A percentile compares a stretch with the other conserved stretches of the same genome.
phyloP scores from a whole-genome alignment of 2,797 vertebrate species.

The Coreius guichenoti region DNA sequence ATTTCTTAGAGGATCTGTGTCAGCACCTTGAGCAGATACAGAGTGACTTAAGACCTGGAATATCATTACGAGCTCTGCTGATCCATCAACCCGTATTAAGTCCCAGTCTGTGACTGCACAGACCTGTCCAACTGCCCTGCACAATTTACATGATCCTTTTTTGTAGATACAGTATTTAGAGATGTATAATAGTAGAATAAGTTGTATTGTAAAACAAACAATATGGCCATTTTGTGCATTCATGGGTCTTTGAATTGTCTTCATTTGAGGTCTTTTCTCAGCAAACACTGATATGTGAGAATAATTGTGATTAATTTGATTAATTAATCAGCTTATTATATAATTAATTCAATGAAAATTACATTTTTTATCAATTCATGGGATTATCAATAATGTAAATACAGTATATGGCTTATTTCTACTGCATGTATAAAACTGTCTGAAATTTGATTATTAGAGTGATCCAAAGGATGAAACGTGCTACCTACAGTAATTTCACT shows the following conservation, averaged over 20 bases:
- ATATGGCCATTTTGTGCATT: neutral
- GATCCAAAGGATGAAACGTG: constrained; percentile 4
- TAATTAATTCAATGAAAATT: neutral
- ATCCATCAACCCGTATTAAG: constrained; percentile 37
- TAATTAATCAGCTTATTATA: neutral
- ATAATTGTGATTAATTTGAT: neutral
- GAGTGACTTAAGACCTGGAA: constrained; percentile 41
- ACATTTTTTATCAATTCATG: neutral
- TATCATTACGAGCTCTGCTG: constrained; percentile 53
- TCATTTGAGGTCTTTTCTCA: neutral
- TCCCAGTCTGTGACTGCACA: constrained; percentile 16
- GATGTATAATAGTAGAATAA: neutral
- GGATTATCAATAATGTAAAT: neutral
- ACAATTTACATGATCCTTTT: neutral
- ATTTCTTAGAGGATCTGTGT: constrained; percentile 44
- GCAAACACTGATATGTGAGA: neutral
- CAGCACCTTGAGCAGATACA: constrained; percentile 48
- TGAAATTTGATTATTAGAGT: neutral
- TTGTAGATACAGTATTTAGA: neutral
- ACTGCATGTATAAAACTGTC: neutral
- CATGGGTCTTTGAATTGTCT: neutral
- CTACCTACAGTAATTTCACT: constrained; percentile 15
- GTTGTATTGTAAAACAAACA: neutral
- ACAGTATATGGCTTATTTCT: neutral
- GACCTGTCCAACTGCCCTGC: constrained; percentile 42